These are phyloP conservation scores for Megalops cyprinoides DNA, from an alignment of 2,797 vertebrate genomes.

Conservation along the genomic window DNA sequence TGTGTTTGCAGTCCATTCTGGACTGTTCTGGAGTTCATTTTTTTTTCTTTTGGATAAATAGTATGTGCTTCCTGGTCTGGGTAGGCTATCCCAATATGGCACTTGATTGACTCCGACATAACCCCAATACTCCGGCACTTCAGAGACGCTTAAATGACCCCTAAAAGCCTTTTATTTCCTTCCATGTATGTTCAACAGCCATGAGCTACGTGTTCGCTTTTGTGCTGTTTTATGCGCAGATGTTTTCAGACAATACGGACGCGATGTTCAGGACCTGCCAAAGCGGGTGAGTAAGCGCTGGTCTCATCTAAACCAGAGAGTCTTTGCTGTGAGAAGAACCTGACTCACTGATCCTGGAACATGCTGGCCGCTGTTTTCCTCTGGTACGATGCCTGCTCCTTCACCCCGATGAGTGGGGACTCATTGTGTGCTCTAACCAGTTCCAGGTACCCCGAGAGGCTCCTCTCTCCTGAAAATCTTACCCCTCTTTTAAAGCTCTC, in stretches of 20 bases:
- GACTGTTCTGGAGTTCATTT: not conserved
- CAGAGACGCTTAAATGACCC: not conserved
- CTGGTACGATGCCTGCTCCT: not conserved
- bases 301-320: conserved; percentile 16
- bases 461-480: not conserved
- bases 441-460: not conserved
- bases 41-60: not conserved
- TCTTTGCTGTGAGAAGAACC: conserved; percentile 4
- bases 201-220: not conserved
- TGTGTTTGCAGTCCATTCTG: not conserved
- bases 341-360: conserved; percentile 12
- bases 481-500: not conserved
- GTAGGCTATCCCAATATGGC: too few relatives aligned
- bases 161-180: not conserved
- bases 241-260: conserved; percentile 11
- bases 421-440: not conserved
- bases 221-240: not conserved
- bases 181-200: not conserved
- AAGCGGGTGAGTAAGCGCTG: conserved; percentile 6
- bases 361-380: not conserved
- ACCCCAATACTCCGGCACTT: too few relatives aligned
- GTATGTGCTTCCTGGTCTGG: not conserved
- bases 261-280: not conserved
- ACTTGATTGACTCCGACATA: too few relatives aligned
- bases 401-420: not conserved